Percentiles rank a stretch among this genome's conserved stretches.
Conservation (phyloP, 2,797 vertebrate species). For the Clarias laeviceps region DNA sequence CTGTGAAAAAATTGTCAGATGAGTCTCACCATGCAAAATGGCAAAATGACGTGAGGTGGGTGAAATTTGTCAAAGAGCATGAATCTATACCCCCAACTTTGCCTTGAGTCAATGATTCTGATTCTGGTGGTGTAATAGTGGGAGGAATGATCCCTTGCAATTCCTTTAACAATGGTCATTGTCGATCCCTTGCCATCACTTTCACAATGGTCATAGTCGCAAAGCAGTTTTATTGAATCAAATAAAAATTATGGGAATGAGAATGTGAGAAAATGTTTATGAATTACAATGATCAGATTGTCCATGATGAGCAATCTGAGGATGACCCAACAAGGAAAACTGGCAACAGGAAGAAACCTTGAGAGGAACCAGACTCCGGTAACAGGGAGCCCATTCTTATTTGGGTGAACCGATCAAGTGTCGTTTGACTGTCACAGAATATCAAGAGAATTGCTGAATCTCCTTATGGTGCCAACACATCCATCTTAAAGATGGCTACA, state of each 20-base stretch:
- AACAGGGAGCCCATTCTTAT: too few relatives aligned
- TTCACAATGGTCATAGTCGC: too few relatives aligned
- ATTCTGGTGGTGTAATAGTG: not conserved
- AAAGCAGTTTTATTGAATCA: too few relatives aligned
- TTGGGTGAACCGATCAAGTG: not conserved
- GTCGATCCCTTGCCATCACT: not conserved
- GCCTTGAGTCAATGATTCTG: not conserved
- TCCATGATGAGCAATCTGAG: too few relatives aligned
- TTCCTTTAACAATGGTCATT: too few relatives aligned
- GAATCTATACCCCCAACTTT: too few relatives aligned
- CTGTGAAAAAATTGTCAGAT: not conserved
- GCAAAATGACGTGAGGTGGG: not conserved
- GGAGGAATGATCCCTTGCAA: not conserved
- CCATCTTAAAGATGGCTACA: not conserved
- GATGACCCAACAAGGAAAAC: too few relatives aligned
- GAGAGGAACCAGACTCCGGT: too few relatives aligned
- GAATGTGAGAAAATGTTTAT: too few relatives aligned
- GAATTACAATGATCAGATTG: too few relatives aligned
- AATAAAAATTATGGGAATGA: too few relatives aligned
- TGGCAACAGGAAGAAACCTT: too few relatives aligned
- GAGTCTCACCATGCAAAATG: not conserved
- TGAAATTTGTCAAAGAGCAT: not conserved
- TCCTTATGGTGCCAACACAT: not conserved
- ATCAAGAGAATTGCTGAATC: not conserved
- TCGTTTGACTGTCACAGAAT: not conserved